Conservation (phyloP, 2,113 vertebrate genomes). For the Burhinus oedicnemus region DNA sequence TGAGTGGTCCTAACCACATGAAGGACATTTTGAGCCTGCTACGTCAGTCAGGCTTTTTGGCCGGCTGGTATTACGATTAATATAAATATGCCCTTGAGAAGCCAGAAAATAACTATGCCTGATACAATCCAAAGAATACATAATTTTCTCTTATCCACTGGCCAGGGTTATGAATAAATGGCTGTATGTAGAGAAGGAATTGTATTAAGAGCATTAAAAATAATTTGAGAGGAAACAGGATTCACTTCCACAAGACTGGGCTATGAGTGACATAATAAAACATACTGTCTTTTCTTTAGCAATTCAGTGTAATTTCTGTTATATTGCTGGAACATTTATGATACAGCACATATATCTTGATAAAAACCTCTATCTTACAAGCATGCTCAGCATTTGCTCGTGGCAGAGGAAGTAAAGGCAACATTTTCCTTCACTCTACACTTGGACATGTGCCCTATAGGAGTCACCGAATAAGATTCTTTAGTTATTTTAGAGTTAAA, state of each 20-base stretch:
- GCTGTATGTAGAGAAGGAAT: neutral
- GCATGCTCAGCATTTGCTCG: neutral
- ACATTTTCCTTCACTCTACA: neutral
- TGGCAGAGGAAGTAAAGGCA: neutral
- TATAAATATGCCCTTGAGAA: slow-evolving; percentile 14
- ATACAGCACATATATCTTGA: slow-evolving; percentile 13
- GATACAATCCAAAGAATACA: neutral
- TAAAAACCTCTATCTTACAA: slow-evolving; percentile 1
- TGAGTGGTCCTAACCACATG: neutral
- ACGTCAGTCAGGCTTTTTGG: neutral
- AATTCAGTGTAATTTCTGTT: neutral
- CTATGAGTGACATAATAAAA: slow-evolving; percentile 47
- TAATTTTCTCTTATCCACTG: neutral
- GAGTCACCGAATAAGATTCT: neutral
- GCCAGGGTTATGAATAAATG: slow-evolving; percentile 17
- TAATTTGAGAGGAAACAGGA: slow-evolving; percentile 54
- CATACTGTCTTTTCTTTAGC: slow-evolving; percentile 30
- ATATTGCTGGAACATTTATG: neutral
- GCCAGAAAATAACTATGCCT: slow-evolving; percentile 12
- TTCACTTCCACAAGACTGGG: slow-evolving; percentile 18
- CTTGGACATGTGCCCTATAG: neutral
- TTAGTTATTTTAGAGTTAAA: neutral
- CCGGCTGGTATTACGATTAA: neutral
- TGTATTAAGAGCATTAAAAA: slow-evolving; percentile 56
- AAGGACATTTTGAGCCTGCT: neutral